Percentiles rank a stretch among this genome's conserved stretches.
phyloP scores from a whole-genome alignment of 2,113 vertebrate genomes.

The Neopipo cinnamomea region DNA sequence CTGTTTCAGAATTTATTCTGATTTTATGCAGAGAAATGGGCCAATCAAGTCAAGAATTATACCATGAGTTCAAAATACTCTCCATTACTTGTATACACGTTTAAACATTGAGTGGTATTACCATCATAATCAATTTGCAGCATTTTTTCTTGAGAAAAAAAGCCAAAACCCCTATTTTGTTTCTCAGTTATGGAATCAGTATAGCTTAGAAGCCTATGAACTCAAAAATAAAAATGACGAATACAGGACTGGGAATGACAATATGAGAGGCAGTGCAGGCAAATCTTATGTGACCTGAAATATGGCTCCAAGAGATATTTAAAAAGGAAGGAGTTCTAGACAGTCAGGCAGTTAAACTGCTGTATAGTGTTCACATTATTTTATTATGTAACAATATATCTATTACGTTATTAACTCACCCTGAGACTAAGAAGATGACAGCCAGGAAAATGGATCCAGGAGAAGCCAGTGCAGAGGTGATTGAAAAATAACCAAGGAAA shows the following conservation, averaged over 20 bases:
- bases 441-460: not conserved
- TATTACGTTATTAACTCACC: not conserved
- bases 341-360: not conserved
- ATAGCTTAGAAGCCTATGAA: not conserved
- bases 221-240: not conserved
- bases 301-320: not conserved
- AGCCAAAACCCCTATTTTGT: not conserved
- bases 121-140: not conserved
- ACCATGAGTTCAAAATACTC: not conserved
- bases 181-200: not conserved
- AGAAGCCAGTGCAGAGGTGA: not conserved
- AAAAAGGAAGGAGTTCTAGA: not conserved
- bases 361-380: not conserved
- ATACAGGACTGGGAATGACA: not conserved
- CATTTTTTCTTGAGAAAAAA: not conserved
- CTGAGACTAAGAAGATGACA: not conserved
- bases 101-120: not conserved
- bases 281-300: not conserved
- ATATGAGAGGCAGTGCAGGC: not conserved
- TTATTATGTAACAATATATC: not conserved
- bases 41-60: not conserved
- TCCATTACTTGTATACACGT: not conserved
- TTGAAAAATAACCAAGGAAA: not conserved
- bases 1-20: not conserved
- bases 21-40: not conserved